Evolutionary conservation across 1,140 invertebrate species (phyloP), one percentile per base, ranked within the genome.

Genomic region (Caenorhabditis tropicalis): DNA sequence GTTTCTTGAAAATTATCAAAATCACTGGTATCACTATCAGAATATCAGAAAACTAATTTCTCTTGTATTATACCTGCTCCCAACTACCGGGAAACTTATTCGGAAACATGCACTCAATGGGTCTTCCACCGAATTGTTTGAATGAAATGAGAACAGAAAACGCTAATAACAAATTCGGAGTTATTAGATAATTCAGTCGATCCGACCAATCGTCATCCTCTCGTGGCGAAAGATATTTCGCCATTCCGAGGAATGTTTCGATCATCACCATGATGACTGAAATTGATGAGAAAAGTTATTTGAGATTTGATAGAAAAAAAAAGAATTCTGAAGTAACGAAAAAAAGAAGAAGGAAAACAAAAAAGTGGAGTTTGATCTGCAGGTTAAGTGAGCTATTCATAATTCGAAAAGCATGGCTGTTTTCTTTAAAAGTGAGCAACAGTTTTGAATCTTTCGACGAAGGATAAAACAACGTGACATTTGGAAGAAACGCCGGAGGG

Each of bases 171-270:
- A 90, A 85, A 81, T 90, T 90, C 16, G 89, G 88, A 31, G 89
- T 90, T 53, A 89, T 88, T 19, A 90, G 80, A 74, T 90, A 90
- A 82, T 90, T 89, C 85, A 91, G 60, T 7, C 89, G 88, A 70
- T 90, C 89, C 15, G 83, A 86, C 51, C 85, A 84, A 80, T 90
- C 89, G 79, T 90, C 89, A 74, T 91, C 89, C 43, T 90, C 56
- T 49, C 89, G 43, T 21, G 88, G 82, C 19, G 87, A 87, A 33
- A 90, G 83, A 60, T 90, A 90, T 46, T 87, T 84, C 27, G 86
- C 79, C 89, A 90, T 90, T 51, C 88, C 89, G 74, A 90, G 88
- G 27, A 90, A 74, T 16, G 88, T 83, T 83, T 90, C 89, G 79
- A 90, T 89, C 89, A 90, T 90, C 39, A 85, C 84, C 89, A 90